These are phyloP conservation scores for Harpalus rufipes DNA, from an alignment of 2,888 invertebrate species.

Conservation along the genomic window DNA sequence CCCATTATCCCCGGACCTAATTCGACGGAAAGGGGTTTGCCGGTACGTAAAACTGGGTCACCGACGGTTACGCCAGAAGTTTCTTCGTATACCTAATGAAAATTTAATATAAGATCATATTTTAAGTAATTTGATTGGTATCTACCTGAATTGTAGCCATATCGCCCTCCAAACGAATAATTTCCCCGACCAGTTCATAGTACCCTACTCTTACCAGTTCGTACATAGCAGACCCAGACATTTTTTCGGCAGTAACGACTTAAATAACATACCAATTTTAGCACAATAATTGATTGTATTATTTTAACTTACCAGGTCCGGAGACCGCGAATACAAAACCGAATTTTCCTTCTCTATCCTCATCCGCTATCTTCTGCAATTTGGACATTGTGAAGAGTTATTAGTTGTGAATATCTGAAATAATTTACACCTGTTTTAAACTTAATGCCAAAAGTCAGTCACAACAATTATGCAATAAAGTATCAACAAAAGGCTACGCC, in stretches of 20 bases:
- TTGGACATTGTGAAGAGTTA: constrained; percentile 81
- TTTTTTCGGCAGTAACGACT: constrained; percentile 99
- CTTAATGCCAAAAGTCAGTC: constrained; percentile 19
- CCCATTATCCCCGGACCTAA: constrained; percentile 99
- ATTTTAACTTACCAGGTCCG: constrained; percentile 90
- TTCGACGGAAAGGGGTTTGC: constrained; percentile 99
- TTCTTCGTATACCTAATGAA: constrained; percentile 91
- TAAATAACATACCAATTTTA: constrained; percentile 69
- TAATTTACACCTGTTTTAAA: constrained; percentile 47
- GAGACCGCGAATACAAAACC: constrained; percentile 99
- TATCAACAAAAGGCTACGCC: constrained; percentile 66
- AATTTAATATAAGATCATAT: constrained; percentile 33
- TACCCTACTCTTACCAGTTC: constrained; percentile 99
- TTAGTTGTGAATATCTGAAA: constrained; percentile 61
- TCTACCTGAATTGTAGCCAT: constrained; percentile 99
- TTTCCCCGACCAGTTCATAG: constrained; percentile 98
- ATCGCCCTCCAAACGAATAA: constrained; percentile 99
- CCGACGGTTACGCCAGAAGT: constrained; percentile 99
- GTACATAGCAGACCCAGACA: constrained; percentile 99
- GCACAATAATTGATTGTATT: not conserved
- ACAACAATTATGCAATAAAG: constrained; percentile 63
- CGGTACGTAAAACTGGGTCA: constrained; percentile 98
- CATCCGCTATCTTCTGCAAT: constrained; percentile 87
- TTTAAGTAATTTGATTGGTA: not conserved
- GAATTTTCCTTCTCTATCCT: constrained; percentile 91